Base-by-base conservation (phyloP, 2,888 invertebrate species). In the Chorisops tibialis region DNA sequence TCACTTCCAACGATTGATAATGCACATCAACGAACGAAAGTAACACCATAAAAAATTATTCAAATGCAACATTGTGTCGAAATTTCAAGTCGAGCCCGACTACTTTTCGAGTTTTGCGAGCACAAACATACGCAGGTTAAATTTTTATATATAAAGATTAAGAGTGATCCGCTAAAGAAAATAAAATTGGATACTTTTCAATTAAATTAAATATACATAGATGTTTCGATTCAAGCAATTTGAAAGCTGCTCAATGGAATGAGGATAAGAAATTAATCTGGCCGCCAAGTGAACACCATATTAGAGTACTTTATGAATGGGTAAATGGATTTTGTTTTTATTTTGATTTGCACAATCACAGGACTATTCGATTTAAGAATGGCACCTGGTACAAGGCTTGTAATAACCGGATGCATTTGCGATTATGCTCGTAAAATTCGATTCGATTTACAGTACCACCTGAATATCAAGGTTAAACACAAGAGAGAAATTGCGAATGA, bases 361-460 rank as follows among this genome's bases (percentile, higher is more conserved):
- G n/a, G n/a, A n/a, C n/a, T n/a, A n/a, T 49, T 49, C 6, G 24
- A 9, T 64, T 52, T 1, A 62, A 76, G 77, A 67, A 91, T 91
- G 79, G 81, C 83, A 16, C 82, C 84, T 56, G 90, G 90, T 11
- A 87, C 87, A 63, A 81, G 83, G 65, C 72, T 93, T 21, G 84
- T 84, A 71, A 77, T 91, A 50, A 82, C 84, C 43, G 90, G 90
- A 6, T 87, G 87, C 72, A 81, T 91, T 66, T 86, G 85, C 70
- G 89, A 91, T 71, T 86, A 88, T 72, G 85, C 89, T 1, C 86
- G 87, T 67, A 82, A 89, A 73, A 85, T 88, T 72, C 81, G 84
- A 30, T 82, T 89, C 58, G 86, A 88, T 76, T 79, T 89, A 68
- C 85, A 86, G 72, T 85, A 85, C 1, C 85, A 86, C 70, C 82